Conservation (phyloP, 2,797 vertebrate species). For the Pseudochromis fuscus region DNA sequence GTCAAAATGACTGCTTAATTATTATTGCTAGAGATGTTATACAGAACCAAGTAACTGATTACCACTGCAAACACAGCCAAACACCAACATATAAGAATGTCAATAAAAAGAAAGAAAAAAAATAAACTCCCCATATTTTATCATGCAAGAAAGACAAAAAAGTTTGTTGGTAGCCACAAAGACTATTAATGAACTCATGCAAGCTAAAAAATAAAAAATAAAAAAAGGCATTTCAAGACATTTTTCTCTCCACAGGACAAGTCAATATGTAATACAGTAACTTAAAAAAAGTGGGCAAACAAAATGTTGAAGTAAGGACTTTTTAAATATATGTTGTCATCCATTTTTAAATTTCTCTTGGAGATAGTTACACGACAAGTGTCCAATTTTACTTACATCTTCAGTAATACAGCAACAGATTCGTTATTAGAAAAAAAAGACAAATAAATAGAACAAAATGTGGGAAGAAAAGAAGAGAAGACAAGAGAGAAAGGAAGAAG, state of each 20-base stretch:
- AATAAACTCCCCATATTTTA: conserved; percentile 5
- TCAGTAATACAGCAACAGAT: not conserved
- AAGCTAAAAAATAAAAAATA: not conserved
- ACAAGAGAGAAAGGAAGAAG: conserved; percentile 30
- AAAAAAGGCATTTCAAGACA: not conserved
- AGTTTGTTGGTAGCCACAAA: no score
- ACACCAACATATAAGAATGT: not conserved
- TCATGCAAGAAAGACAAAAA: conserved; percentile 24
- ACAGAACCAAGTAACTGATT: not conserved
- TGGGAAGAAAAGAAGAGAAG: not conserved
- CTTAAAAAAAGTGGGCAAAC: not conserved
- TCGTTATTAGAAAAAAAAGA: not conserved
- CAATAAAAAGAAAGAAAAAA: not conserved
- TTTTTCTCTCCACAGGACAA: not conserved
- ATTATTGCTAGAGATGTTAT: not conserved
- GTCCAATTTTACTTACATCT: no score
- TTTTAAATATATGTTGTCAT: conserved; percentile 3
- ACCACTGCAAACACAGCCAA: not conserved
- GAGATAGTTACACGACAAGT: not conserved
- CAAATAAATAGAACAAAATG: conserved; percentile 5
- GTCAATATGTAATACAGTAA: not conserved
- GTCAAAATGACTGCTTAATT: not conserved
- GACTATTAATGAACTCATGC: no score
- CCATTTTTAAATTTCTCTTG: not conserved
- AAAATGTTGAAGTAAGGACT: not conserved